A percentile compares a stretch with the other conserved stretches of the same genome.
phyloP scores from a whole-genome alignment of 2,113 vertebrate species.

The Larimichthys polyactis region DNA sequence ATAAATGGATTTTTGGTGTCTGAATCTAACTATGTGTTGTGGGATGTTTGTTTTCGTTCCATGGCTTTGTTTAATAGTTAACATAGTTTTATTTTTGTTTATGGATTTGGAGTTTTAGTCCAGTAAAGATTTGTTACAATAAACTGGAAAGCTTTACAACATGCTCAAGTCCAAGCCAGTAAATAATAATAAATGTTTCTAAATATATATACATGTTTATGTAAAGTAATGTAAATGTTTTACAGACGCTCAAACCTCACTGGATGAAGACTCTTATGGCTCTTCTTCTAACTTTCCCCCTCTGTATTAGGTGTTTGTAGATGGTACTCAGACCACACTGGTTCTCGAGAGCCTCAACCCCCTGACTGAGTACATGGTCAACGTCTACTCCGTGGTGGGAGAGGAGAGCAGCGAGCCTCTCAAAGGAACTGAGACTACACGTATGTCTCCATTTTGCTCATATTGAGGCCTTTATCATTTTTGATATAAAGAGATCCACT shows the following conservation, averaged over 20 bases:
- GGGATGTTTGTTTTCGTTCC: slow-evolving; percentile 55
- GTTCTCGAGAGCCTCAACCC: slow-evolving; percentile 90
- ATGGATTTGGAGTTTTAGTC: slow-evolving; percentile 24
- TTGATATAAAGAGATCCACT: slow-evolving; percentile 12
- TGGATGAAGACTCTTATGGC: neutral
- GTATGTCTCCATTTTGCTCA: slow-evolving; percentile 83
- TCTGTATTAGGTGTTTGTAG: slow-evolving; percentile 89
- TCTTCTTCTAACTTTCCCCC: neutral
- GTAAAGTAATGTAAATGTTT: neutral
- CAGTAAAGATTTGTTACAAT: slow-evolving; percentile 3
- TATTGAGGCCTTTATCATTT: neutral
- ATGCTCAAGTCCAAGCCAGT: neutral
- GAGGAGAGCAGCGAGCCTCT: slow-evolving; percentile 95
- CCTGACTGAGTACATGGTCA: slow-evolving; percentile 92
- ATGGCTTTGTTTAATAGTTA: slow-evolving; percentile 51
- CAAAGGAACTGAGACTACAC: slow-evolving; percentile 90
- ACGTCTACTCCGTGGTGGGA: slow-evolving; percentile 92
- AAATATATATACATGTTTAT: neutral
- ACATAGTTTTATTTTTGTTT: slow-evolving; percentile 51
- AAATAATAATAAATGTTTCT: neutral
- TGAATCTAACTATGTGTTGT: slow-evolving; percentile 46
- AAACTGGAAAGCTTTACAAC: slow-evolving; percentile 19
- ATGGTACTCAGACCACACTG: slow-evolving; percentile 88
- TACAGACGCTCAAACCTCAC: neutral
- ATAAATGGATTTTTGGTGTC: slow-evolving; percentile 37